phyloP scores from a whole-genome alignment of 2,797 vertebrate species.

The Thaleichthys pacificus region DNA sequence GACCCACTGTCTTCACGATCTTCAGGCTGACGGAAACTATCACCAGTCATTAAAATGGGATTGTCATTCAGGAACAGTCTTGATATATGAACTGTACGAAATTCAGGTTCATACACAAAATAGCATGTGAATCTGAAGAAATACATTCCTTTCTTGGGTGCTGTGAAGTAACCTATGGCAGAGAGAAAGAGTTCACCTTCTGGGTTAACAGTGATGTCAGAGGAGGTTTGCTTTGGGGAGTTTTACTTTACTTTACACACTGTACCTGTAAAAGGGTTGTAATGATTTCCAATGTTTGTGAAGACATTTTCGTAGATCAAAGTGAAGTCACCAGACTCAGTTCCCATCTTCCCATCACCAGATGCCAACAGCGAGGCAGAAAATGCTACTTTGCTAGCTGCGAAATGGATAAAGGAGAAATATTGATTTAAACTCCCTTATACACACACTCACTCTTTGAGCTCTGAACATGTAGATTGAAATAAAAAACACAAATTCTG shows the following conservation, averaged over 20 bases:
- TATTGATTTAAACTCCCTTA: no score
- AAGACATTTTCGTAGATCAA: conserved; percentile 42
- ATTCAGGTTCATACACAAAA: fast-evolving
- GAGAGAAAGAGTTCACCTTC: background rate
- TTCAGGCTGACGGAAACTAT: fast-evolving
- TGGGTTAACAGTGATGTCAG: background rate
- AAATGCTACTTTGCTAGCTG: conserved; percentile 43
- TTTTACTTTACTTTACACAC: background rate
- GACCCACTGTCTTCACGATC: conserved; percentile 28
- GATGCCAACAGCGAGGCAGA: conserved; percentile 34
- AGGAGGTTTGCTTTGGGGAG: background rate
- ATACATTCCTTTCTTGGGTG: conserved; percentile 16
- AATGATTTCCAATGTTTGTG: conserved; percentile 48
- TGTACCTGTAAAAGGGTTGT: conserved; percentile 43
- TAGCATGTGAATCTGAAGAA: conserved; percentile 39
- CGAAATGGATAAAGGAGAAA: background rate
- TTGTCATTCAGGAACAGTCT: conserved; percentile 23
- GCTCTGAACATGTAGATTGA: no score
- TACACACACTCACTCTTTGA: no score
- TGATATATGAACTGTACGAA: fast-evolving
- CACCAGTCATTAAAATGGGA: background rate
- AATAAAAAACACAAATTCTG: no score
- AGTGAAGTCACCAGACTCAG: fast-evolving
- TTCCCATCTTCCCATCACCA: conserved; percentile 1
- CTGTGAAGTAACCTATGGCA: conserved; percentile 34